Evolutionary conservation across 2,113 vertebrate species (phyloP).

Genomic region (Planiliza haematocheilus): DNA sequence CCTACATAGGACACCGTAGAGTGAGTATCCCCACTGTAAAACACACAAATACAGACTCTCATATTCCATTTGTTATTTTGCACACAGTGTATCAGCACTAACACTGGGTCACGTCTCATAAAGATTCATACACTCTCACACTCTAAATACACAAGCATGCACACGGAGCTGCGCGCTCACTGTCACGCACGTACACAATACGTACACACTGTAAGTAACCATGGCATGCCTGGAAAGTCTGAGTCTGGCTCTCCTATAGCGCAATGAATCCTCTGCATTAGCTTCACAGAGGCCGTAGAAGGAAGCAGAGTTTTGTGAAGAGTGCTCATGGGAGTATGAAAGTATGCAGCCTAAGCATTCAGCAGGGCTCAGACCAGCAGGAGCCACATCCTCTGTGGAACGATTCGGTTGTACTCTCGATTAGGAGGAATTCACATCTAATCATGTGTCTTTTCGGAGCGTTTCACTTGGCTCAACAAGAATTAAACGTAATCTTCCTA

Average conservation of each 20-base stretch:
- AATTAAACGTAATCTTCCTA: conserved; percentile 35
- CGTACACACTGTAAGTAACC: conserved; percentile 24
- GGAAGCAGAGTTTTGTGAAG: conserved; percentile 67
- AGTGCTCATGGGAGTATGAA: conserved; percentile 75
- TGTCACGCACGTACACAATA: conserved; percentile 30
- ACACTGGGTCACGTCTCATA: conserved; percentile 23
- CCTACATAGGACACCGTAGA: conserved; percentile 84
- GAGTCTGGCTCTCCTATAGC: conserved; percentile 54
- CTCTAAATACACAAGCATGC: conserved; percentile 20
- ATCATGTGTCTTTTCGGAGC: conserved; percentile 25
- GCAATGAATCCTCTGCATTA: conserved; percentile 57
- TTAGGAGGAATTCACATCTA: conserved; percentile 65
- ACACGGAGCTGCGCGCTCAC: neutral
- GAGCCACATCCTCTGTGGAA: conserved; percentile 60
- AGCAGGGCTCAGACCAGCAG: conserved; percentile 62
- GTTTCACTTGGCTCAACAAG: conserved; percentile 13
- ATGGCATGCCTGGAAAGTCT: conserved; percentile 55
- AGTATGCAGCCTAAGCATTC: conserved; percentile 73
- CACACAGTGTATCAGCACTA: conserved; percentile 45
- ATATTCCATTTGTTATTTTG: conserved; percentile 64
- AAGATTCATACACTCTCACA: conserved; percentile 25
- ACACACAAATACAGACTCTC: conserved; percentile 74
- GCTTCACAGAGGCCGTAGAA: conserved; percentile 62
- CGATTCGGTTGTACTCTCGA: conserved; percentile 42
- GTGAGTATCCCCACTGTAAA: conserved; percentile 81